These are phyloP conservation scores for Dreissena rostriformis DNA, from an alignment of 1,140 invertebrate genomes.

Conservation along the genomic window DNA sequence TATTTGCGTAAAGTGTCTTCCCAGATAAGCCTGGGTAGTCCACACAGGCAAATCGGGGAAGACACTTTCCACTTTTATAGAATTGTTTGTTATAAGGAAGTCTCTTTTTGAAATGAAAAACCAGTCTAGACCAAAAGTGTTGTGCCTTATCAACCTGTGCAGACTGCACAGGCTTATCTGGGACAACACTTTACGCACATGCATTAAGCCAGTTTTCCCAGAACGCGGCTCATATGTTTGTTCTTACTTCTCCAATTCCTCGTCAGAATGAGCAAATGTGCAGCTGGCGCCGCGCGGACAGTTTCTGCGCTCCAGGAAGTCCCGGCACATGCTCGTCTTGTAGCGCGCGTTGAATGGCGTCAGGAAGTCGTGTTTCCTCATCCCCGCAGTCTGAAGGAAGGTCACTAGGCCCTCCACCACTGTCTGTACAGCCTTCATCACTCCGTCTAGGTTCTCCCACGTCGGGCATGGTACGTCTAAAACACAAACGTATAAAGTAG, in stretches of 20 bases:
- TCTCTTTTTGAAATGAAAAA: too few species aligned
- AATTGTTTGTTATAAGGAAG: too few species aligned
- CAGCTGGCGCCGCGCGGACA: conserved; percentile 94
- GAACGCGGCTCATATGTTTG: neutral
- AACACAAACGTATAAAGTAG: conserved; percentile 35
- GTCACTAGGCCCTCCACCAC: conserved; percentile 93
- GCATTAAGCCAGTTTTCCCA: too few species aligned
- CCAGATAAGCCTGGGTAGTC: too few species aligned
- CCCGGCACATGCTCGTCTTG: conserved; percentile 95
- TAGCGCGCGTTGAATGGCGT: conserved; percentile 89
- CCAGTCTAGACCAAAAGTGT: too few species aligned
- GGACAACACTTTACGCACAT: too few species aligned
- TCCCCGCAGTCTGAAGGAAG: conserved; percentile 89
- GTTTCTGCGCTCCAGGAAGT: conserved; percentile 88
- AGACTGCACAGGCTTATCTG: too few species aligned
- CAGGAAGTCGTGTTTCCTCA: conserved; percentile 83
- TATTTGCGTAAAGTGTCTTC: too few species aligned
- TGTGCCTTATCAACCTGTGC: too few species aligned
- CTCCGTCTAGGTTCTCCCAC: conserved; percentile 84
- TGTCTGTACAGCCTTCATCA: conserved; percentile 90
- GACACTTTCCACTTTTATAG: too few species aligned
- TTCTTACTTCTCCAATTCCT: conserved; percentile 91
- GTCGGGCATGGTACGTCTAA: conserved; percentile 88
- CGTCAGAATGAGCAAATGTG: conserved; percentile 95
- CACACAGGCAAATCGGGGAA: too few species aligned